Percentiles rank a stretch among this genome's conserved stretches.
Evolutionary conservation across 2,888 invertebrate species (phyloP).

Genomic region (Mystacides longicornis): DNA sequence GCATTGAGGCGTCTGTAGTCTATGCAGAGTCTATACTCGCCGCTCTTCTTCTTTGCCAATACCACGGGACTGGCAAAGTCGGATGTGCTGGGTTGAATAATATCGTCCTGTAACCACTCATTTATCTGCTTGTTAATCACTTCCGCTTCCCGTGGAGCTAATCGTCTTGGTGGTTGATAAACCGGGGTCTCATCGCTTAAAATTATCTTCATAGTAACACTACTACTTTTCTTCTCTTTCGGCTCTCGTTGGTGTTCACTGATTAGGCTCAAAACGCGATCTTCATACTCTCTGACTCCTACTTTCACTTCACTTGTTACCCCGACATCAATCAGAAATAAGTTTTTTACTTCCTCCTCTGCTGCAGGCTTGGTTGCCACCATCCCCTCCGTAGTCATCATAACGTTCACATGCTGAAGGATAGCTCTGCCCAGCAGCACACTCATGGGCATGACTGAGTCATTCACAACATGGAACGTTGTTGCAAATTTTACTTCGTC

Average conservation of each 20-base stretch:
- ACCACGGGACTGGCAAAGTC: constrained; percentile 29
- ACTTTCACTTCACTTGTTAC: too few species aligned
- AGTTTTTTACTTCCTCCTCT: too few species aligned
- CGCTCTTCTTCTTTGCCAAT: constrained; percentile 23
- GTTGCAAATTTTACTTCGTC: too few species aligned
- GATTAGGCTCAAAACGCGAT: too few species aligned
- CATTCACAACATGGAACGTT: too few species aligned
- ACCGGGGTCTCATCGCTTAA: constrained; percentile 30
- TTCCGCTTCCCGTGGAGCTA: constrained; percentile 26
- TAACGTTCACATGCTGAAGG: too few species aligned
- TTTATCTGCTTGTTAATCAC: constrained; percentile 29
- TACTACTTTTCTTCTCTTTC: not conserved
- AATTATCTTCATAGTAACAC: constrained; percentile 27
- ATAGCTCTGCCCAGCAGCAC: too few species aligned
- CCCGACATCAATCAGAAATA: too few species aligned
- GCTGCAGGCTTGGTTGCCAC: too few species aligned
- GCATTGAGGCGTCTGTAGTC: constrained; percentile 34
- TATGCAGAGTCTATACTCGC: constrained; percentile 28
- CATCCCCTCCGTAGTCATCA: too few species aligned
- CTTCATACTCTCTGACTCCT: too few species aligned
- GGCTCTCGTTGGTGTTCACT: not conserved
- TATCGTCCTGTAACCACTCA: constrained; percentile 30
- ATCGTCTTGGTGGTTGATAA: constrained; percentile 26
- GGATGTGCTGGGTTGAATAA: constrained; percentile 30
- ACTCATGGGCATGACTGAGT: too few species aligned